phyloP scores from a whole-genome alignment of 2,113 vertebrate species.

The Odontesthes bonariensis region DNA sequence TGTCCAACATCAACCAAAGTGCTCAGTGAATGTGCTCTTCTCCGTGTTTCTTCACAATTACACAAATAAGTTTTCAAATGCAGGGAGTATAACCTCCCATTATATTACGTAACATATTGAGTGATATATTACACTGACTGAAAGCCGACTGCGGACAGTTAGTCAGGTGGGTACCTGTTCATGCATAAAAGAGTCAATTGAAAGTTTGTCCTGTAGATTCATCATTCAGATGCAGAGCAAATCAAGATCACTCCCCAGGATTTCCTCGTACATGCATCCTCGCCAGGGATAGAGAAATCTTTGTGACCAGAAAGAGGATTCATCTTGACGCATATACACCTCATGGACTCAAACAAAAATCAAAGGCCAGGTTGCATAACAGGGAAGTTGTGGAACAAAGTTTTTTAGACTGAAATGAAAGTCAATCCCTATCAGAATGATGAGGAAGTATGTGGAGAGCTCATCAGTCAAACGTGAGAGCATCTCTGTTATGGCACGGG shows the following conservation, averaged over 20 bases:
- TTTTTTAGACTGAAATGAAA: conserved; percentile 21
- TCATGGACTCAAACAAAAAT: background rate
- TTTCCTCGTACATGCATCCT: conserved; percentile 1
- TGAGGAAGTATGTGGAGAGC: conserved; percentile 13
- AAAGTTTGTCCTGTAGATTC: background rate
- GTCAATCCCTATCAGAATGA: conserved; percentile 6
- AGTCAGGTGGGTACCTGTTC: conserved; percentile 22
- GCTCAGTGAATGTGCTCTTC: conserved; percentile 43
- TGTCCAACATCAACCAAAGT: conserved; percentile 57
- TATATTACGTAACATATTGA: conserved; percentile 52
- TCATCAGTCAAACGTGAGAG: conserved; percentile 22
- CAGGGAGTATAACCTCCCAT: conserved; percentile 49
- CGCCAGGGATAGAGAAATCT: background rate
- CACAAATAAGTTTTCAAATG: conserved; percentile 63
- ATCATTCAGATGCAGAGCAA: conserved; percentile 2
- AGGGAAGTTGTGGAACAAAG: background rate
- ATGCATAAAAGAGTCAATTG: background rate
- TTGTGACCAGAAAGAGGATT: background rate
- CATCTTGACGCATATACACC: conserved; percentile 1
- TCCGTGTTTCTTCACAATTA: conserved; percentile 67
- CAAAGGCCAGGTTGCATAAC: background rate
- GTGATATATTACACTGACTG: conserved; percentile 60
- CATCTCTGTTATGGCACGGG: conserved; percentile 19
- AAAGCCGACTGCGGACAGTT: conserved; percentile 33
- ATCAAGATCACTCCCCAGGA: background rate